phyloP scores from a whole-genome alignment of 2,888 invertebrate genomes.

The Eretmocerus hayati region DNA sequence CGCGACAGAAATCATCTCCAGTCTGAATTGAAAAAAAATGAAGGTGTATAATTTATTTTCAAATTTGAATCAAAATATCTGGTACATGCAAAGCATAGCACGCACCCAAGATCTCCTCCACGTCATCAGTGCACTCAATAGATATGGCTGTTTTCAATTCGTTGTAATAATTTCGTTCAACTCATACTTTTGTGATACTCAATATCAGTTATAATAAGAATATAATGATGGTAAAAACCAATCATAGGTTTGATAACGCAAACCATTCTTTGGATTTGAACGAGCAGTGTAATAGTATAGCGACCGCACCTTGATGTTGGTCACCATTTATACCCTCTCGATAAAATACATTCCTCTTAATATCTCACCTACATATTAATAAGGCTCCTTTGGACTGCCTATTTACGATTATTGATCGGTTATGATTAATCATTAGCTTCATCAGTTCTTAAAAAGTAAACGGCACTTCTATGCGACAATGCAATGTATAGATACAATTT shows the following conservation, averaged over 20 bases:
- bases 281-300: conserved; percentile 4
- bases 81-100: too few relatives aligned
- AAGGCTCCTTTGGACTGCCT: conserved; percentile 23
- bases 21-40: too few relatives aligned
- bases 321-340: background rate
- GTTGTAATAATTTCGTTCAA: conserved; percentile 23
- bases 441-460: conserved; percentile 3
- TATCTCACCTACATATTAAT: conserved; percentile 20
- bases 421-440: background rate
- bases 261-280: conserved; percentile 22
- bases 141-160: conserved; percentile 32
- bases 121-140: background rate
- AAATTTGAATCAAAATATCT: too few relatives aligned
- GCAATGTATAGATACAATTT: conserved; percentile 15
- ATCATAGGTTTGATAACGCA: conserved; percentile 1
- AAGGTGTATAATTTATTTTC: too few relatives aligned
- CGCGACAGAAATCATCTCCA: too few relatives aligned
- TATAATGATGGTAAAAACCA: conserved; percentile 4
- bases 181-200: conserved; percentile 2
- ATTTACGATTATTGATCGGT: conserved; percentile 1
- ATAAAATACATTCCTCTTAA: conserved; percentile 10
- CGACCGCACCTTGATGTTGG: background rate
- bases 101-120: conserved; percentile 5
- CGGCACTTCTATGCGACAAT: conserved; percentile 3
- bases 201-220: conserved; percentile 5